Conservation (phyloP, 2,888 invertebrate species). For the Spilarctia lutea region DNA sequence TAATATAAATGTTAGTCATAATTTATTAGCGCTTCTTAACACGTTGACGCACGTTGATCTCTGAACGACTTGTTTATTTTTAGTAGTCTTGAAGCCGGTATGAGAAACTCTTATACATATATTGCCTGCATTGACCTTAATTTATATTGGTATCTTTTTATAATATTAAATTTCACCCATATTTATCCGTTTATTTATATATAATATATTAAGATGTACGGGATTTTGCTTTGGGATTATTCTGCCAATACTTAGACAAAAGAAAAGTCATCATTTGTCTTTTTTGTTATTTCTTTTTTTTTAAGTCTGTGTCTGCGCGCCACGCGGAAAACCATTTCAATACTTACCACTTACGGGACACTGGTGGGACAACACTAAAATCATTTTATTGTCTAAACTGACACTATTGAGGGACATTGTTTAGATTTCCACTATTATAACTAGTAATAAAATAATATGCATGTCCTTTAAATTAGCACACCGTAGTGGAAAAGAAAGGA, state of each 20-base stretch:
- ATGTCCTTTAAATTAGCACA: not conserved
- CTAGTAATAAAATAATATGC: not conserved
- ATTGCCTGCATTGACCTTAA: not conserved
- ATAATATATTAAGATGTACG: too few relatives aligned
- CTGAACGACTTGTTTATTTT: slow-evolving; percentile 9
- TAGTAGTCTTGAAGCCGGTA: not conserved
- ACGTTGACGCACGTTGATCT: slow-evolving; percentile 3
- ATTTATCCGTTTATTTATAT: not conserved
- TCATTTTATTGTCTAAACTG: too few relatives aligned
- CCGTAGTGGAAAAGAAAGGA: not conserved
- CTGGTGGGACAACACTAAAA: too few relatives aligned
- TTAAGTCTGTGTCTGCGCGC: too few relatives aligned
- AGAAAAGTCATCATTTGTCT: too few relatives aligned
- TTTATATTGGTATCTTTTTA: not conserved
- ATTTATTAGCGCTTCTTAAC: not conserved
- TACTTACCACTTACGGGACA: too few relatives aligned
- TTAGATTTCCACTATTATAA: too few relatives aligned
- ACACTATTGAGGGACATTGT: too few relatives aligned
- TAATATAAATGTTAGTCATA: not conserved
- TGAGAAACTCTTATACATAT: not conserved
- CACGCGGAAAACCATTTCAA: too few relatives aligned
- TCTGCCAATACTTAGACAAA: too few relatives aligned
- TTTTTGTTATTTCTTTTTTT: too few relatives aligned
- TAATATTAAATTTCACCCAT: not conserved
- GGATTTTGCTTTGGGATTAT: too few relatives aligned